Evolutionary conservation across 2,113 vertebrate species (phyloP), one percentile per base, ranked within the genome.

Genomic region (Rhagologus leucostigma): DNA sequence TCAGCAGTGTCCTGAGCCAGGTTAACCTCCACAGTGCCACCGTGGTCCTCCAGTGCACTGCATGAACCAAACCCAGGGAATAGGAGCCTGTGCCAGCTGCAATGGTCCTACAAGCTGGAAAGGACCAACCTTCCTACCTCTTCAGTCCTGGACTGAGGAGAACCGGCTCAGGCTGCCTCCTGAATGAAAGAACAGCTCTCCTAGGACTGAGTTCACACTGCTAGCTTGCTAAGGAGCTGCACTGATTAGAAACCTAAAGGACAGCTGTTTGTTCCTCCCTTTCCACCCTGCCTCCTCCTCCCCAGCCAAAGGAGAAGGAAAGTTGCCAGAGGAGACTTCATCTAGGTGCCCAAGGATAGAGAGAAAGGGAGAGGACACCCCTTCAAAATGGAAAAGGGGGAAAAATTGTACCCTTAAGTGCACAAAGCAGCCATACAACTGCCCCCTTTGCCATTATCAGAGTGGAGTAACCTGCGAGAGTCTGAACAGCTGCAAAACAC

Each of bases 151-250:
- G 37, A 13, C 57, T 14, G 15, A 41, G 33, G 24, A 89, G 59
- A 94, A 70, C 65, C 87, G 93, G 95, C 89, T 93, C 80, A 67
- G 70, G 47, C 59, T 0, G 0, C 32, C 79, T 71, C 56, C 41
- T n/a, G 74, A 79, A 84, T 90, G 76, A 91, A 94, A 95, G 83
- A 65, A 52, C 33, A 73, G 91, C 89, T 71, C 46, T 96, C 94
- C 92, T 85, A 55, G 16, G 70, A 56, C 63, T 60, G 68, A 84
- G 81, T 39, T 85, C 69, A 46, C 53, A 15, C 41, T 89, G 85
- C 64, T 85, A 93, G 88, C 88, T 68, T 39, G 62, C 84, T 77
- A 37, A 94, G 91, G 89, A 91, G 67, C 49, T 64, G 62, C 91
- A 95, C 4, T 91, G 77, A 94, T 53, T 57, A 24, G 68, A 82